These are phyloP conservation scores for Bovichtus diacanthus DNA, from an alignment of 2,797 vertebrate species.

Conservation along the genomic window DNA sequence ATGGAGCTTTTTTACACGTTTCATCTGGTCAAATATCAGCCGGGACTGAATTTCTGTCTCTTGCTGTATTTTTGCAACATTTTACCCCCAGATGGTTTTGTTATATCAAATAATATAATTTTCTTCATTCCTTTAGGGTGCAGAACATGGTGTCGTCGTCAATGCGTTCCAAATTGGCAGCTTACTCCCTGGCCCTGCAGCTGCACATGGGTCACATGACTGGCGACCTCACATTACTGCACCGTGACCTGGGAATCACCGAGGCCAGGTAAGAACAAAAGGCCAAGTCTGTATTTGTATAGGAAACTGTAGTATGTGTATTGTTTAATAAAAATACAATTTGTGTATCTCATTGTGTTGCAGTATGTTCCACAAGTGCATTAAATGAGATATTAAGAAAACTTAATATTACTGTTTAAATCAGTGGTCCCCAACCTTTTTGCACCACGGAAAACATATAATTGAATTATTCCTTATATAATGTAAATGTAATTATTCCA, in stretches of 20 bases:
- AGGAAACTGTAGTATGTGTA: not conserved
- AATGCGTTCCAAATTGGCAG: conserved; percentile 90
- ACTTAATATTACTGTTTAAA: no score
- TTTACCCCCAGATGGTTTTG: not conserved
- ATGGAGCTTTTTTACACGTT: not conserved
- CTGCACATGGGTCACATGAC: conserved; percentile 91
- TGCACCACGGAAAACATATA: no score
- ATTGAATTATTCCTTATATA: no score
- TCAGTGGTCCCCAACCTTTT: no score
- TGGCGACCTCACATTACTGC: conserved; percentile 89
- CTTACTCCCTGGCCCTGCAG: conserved; percentile 89
- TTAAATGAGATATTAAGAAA: not conserved
- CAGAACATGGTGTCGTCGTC: conserved; percentile 88
- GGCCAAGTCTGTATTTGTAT: not conserved
- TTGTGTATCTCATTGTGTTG: not conserved
- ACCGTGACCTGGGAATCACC: conserved; percentile 89
- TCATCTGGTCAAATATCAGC: not conserved
- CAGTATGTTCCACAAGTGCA: not conserved
- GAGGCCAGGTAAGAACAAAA: conserved; percentile 85
- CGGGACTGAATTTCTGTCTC: not conserved
- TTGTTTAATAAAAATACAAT: no score
- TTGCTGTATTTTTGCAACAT: not conserved
- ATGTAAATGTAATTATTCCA: no score
- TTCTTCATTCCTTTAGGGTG: conserved; percentile 77
- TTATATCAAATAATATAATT: not conserved